A percentile compares a stretch with the other conserved stretches of the same genome.
Evolutionary conservation across 2,888 invertebrate species (phyloP).

Genomic region (Drosophila pullipes): DNA sequence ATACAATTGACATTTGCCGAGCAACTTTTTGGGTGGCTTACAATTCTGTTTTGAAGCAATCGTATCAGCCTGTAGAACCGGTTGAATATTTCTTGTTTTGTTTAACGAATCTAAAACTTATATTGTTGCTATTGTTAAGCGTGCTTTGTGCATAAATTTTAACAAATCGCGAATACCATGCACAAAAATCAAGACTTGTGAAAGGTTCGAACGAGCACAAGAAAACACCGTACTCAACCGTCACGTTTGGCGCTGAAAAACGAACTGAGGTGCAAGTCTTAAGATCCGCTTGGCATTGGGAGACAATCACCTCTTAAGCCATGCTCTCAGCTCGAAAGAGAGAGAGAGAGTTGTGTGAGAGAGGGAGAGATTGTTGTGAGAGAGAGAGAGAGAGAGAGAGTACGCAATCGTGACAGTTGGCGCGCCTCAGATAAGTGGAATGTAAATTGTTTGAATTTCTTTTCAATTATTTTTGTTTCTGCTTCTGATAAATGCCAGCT

Average conservation of each 20-base stretch:
- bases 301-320: slow-evolving; percentile 34
- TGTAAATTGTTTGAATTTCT: slow-evolving; percentile 75
- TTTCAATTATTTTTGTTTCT: slow-evolving; percentile 64
- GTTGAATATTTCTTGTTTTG: slow-evolving; percentile 54
- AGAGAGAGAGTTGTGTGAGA: neutral
- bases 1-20: slow-evolving; percentile 59
- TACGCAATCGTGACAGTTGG: slow-evolving; percentile 58
- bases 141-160: slow-evolving; percentile 57
- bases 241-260: slow-evolving; percentile 47
- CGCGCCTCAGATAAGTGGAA: slow-evolving; percentile 66
- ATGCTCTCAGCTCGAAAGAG: slow-evolving; percentile 30
- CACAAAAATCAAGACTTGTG: slow-evolving; percentile 12
- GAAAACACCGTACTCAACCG: slow-evolving; percentile 49
- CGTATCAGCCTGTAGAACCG: slow-evolving; percentile 53
- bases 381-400: slow-evolving; percentile 25
- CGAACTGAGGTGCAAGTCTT: slow-evolving; percentile 49
- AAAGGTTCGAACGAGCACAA: slow-evolving; percentile 11
- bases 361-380: neutral
- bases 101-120: slow-evolving; percentile 50
- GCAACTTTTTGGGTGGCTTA: slow-evolving; percentile 53
- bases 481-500: slow-evolving; percentile 53
- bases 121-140: slow-evolving; percentile 46
- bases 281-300: slow-evolving; percentile 57
- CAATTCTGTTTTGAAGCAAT: slow-evolving; percentile 51
- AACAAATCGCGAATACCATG: slow-evolving; percentile 49